Evolutionary conservation across 2,888 invertebrate genomes (phyloP), one percentile per base, ranked within the genome.

Genomic region (Zygaena filipendulae): DNA sequence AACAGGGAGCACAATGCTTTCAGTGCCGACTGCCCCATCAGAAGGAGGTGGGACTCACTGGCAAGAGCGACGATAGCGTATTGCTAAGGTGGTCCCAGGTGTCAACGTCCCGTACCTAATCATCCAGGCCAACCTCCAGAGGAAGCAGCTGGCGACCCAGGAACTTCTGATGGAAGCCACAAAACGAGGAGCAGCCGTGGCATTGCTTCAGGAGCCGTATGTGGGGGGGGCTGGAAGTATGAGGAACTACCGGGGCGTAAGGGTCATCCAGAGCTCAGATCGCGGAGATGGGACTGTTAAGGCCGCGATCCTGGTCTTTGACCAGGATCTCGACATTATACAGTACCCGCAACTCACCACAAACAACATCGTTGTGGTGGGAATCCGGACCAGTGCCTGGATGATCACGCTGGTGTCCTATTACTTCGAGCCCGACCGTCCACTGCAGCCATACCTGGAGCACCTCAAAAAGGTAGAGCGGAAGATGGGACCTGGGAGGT

Each of bases 131-230:
- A 26, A 26, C 12, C 12, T 20, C 7, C 21, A 21, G 8, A 22
- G 23, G 13, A 23, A n/a, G 1, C n/a, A 28, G n/a, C 11, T 28
- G 8, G 28, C 23, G 11, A 28, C 28, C 3, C 8, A 11, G 8
- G 28, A 28, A 12, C 16, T 29, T 2, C 2, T 33, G 9, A 3
- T 29, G 0, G 34, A 36, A 11, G 27, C 32, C 1, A 9, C 6
- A 1, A 21, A 20, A 1, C 20, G 24, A 2, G 16, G 20, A 9
- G 13, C 25, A 1, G 25, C 21, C 2, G 13, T 27, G 3, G 37
- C 39, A 1, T 9, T 41, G 1, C 6, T 37, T 0, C 39, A 41
- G 10, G 36, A 36, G 13, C 36, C 39, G 1, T 36, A 39, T 14
- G 32, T 33, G 4, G 32, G 33, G 1, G 25, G 5, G 10, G n/a